Evolutionary conservation across 2,797 vertebrate genomes (phyloP).

Genomic region (Limnodromus scolopaceus): DNA sequence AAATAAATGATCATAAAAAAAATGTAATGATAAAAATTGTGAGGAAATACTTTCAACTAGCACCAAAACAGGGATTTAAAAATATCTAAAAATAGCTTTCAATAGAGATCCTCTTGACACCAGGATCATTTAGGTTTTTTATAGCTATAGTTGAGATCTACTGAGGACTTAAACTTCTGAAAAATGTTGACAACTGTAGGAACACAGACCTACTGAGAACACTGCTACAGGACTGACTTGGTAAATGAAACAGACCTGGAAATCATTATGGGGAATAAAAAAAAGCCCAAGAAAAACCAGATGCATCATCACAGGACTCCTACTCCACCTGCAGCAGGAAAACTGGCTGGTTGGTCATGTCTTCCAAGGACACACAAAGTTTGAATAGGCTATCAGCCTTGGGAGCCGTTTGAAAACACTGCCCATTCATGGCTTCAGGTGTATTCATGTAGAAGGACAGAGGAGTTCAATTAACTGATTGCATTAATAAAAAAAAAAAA

Average conservation of each 20-base stretch:
- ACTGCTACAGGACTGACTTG: neutral
- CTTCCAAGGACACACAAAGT: neutral
- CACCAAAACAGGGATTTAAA: neutral
- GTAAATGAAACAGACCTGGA: neutral
- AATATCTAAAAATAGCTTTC: neutral
- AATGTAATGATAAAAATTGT: neutral
- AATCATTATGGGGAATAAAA: neutral
- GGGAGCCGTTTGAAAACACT: neutral
- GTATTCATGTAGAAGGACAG: neutral
- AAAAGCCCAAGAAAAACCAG: neutral
- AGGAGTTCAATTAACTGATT: neutral
- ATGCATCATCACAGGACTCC: neutral
- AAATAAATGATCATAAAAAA: neutral
- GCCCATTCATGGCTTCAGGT: neutral
- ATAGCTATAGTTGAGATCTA: neutral
- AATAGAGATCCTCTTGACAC: neutral
- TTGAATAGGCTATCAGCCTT: rapidly evolving
- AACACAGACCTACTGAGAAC: neutral
- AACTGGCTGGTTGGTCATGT: neutral
- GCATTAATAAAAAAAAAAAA: neutral
- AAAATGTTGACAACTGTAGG: neutral
- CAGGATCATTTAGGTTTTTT: neutral
- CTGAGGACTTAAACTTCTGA: neutral
- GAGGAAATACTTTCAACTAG: neutral
- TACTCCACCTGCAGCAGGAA: neutral